Conservation (phyloP, 2,888 invertebrate genomes). For the Coleophora flavipennella region DNA sequence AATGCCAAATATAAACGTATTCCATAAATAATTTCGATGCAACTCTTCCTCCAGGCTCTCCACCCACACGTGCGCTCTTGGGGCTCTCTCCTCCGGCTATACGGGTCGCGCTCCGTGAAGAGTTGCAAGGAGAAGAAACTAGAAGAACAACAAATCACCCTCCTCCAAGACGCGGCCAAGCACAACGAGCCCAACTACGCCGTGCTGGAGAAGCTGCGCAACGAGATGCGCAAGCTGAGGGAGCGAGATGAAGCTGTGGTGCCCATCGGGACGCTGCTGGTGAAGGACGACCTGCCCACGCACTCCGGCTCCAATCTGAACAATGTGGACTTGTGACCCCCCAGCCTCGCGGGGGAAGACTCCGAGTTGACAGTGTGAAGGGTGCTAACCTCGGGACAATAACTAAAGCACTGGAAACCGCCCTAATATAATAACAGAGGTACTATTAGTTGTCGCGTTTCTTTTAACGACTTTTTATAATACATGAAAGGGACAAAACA, state of each 20-base stretch:
- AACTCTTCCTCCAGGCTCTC: constrained; percentile 72
- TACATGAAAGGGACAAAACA: too few relatives aligned
- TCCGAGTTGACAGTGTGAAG: too few relatives aligned
- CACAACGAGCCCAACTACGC: constrained; percentile 94
- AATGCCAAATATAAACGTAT: too few relatives aligned
- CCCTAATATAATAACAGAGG: too few relatives aligned
- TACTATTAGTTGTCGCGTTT: too few relatives aligned
- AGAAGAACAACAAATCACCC: constrained; percentile 93
- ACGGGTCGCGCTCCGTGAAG: constrained; percentile 92
- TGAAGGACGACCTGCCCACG: constrained; percentile 75
- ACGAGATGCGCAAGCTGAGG: constrained; percentile 85
- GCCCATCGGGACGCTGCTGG: constrained; percentile 68
- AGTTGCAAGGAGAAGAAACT: constrained; percentile 93
- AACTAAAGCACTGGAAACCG: too few relatives aligned
- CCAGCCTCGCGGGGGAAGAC: too few relatives aligned
- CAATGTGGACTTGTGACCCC: constrained; percentile 82
- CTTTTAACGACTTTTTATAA: too few relatives aligned
- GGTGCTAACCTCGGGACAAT: too few relatives aligned
- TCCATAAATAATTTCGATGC: neutral
- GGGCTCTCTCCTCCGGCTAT: constrained; percentile 94
- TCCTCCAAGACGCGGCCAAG: constrained; percentile 85
- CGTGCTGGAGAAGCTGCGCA: constrained; percentile 86
- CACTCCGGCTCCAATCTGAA: constrained; percentile 84
- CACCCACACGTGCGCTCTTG: constrained; percentile 96
- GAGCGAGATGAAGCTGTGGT: constrained; percentile 75